A percentile compares a stretch with the other conserved stretches of the same genome.
Evolutionary conservation across 2,888 invertebrate species (phyloP).

Genomic region (Eupithecia abbreviata): DNA sequence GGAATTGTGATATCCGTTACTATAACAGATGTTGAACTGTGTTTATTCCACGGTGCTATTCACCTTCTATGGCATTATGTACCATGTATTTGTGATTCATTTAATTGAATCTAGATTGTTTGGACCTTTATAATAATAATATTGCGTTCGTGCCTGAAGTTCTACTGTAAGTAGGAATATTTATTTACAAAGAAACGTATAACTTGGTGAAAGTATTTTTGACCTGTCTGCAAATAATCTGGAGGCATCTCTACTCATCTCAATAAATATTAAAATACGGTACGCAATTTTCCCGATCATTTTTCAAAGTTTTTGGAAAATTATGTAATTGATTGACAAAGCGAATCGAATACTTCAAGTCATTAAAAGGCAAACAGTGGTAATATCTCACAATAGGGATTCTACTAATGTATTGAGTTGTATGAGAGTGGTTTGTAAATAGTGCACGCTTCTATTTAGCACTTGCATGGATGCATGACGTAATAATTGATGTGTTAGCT

Average conservation of each 20-base stretch:
- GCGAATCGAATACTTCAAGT: not conserved
- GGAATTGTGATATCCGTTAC: not conserved
- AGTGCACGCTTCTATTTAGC: slow-evolving; percentile 6
- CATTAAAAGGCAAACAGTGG: not conserved
- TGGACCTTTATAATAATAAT: not conserved
- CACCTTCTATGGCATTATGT: not conserved
- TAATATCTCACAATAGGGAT: not conserved
- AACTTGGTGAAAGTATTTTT: not conserved
- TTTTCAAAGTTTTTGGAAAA: not conserved
- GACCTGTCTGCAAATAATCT: no score
- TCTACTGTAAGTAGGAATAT: not conserved
- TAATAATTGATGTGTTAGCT: not conserved
- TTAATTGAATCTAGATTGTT: not conserved
- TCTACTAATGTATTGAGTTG: not conserved
- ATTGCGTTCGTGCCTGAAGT: not conserved
- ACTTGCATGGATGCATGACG: slow-evolving; percentile 13
- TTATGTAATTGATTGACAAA: not conserved
- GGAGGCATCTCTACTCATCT: no score
- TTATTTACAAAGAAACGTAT: not conserved
- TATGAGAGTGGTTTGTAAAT: not conserved
- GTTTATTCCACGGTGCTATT: not conserved
- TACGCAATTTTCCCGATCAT: not conserved
- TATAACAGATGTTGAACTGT: not conserved
- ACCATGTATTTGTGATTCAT: not conserved
- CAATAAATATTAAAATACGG: no score